Conservation (phyloP, 2,797 vertebrate genomes). For the Cheirogaleus major region DNA sequence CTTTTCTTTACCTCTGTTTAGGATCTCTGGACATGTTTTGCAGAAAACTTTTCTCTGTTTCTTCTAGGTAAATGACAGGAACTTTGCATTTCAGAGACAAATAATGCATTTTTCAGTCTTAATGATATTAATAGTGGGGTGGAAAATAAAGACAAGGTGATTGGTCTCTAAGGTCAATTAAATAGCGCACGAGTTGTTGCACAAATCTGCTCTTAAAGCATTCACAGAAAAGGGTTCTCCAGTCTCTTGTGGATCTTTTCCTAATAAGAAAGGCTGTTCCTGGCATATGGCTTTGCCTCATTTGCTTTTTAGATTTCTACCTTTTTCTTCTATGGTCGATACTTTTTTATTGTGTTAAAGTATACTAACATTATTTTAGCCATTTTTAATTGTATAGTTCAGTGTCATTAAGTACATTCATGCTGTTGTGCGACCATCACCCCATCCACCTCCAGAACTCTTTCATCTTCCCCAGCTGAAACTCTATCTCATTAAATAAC, state of each 20-base stretch:
- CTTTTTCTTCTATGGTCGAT: constrained; percentile 2
- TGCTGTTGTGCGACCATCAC: background rate
- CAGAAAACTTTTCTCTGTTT: background rate
- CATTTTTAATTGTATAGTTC: background rate
- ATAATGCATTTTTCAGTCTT: background rate
- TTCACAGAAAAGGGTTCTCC: background rate
- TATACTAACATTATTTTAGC: background rate
- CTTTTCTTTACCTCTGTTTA: background rate
- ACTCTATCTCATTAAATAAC: background rate
- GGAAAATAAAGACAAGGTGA: background rate
- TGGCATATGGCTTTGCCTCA: background rate
- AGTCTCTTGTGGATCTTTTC: background rate
- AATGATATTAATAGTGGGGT: background rate
- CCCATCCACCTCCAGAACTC: background rate
- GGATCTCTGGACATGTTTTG: background rate
- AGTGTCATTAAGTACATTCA: background rate
- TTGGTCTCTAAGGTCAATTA: background rate
- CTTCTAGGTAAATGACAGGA: background rate
- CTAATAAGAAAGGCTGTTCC: background rate
- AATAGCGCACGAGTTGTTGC: background rate
- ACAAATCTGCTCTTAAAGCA: background rate
- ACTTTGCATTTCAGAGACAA: background rate
- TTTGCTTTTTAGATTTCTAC: background rate
- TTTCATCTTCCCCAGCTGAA: background rate
- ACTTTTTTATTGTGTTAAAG: background rate